Base-by-base conservation (phyloP, 2,797 vertebrate genomes). In the Gymnothorax reevesii region DNA sequence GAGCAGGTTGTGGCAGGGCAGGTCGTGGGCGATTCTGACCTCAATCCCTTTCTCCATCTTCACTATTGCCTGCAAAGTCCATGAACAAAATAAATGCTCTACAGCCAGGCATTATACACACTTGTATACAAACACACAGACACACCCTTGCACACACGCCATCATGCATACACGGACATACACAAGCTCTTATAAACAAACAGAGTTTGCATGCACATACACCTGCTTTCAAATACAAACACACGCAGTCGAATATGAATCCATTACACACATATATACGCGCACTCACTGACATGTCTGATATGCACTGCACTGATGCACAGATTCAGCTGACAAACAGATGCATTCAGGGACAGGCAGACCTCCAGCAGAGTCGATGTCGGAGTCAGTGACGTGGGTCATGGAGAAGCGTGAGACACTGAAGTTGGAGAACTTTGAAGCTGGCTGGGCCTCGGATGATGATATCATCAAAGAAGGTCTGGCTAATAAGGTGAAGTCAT, bases 391-490 rank as follows among this genome's bases (percentile, higher is more conserved):
- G 90, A 99, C 97, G 27, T 99, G 98, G 2, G 98, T 98, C 93
- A 99, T 99, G 92, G 98, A 99, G 94, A 99, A 99, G 12, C 98
- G 97, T 57, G 98, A 98, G 57, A 95, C 91, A 0, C 91, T 94
- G 96, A 99, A 99, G 33, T 98, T 97, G 54, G 98, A 99, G 89
- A 92, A 94, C 90, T 95, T 94, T 9, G 69, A 82, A 0, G 89
- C 88, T 2, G 94, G 92, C 90, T 96, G 96, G 88, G 94, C 92
- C 0, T 87, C 92, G 7, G 92, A 86, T 0, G 93, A 89, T 1
- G 88, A 88, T 75, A 87, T 91, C 17, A 97, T 89, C 54, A 97
- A 94, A 0, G 95, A 95, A n/a, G 96, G 95, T 86, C 96, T 93
- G 0, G 97, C 95, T 73, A 94, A 92, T 83, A 96, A 94, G 0